phyloP scores from a whole-genome alignment of 1,140 invertebrate species.

The Hermetia illucens region DNA sequence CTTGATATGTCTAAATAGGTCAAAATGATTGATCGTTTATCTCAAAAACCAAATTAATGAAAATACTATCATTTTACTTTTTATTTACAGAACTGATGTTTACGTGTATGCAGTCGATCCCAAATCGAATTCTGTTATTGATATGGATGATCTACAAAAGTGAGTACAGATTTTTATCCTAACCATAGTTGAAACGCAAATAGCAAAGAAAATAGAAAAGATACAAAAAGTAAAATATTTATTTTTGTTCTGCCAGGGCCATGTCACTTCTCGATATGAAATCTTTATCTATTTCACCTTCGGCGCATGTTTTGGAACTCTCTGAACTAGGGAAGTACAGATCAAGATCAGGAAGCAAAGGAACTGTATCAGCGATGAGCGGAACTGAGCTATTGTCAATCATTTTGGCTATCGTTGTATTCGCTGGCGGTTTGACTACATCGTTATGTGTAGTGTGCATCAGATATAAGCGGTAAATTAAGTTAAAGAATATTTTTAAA shows the following conservation, averaged over 20 bases:
- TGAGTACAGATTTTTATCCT: conserved; percentile 29
- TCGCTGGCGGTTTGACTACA: conserved; percentile 58
- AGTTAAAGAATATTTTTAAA: no score
- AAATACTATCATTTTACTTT: conserved; percentile 9
- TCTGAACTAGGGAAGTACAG: conserved; percentile 33
- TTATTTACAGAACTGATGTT: conserved; percentile 57
- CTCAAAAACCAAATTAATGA: no score
- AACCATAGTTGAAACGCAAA: conserved; percentile 12
- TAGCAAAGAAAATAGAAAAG: conserved; percentile 6
- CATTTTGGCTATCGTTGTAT: conserved; percentile 59
- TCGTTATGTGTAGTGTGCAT: conserved; percentile 65
- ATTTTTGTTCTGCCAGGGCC: not conserved
- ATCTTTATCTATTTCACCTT: conserved; percentile 19
- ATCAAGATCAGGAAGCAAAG: conserved; percentile 14
- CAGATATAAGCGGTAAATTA: conserved; percentile 47
- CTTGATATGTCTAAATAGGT: no score
- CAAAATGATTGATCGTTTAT: no score
- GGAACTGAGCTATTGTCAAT: conserved; percentile 66
- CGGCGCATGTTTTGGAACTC: conserved; percentile 42
- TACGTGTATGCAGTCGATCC: conserved; percentile 74
- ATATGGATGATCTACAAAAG: conserved; percentile 62
- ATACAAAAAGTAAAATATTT: conserved; percentile 1
- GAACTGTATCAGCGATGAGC: conserved; percentile 31
- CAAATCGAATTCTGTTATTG: conserved; percentile 60
- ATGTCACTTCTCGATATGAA: conserved; percentile 4